phyloP scores from a whole-genome alignment of 2,113 vertebrate genomes.

The Spheniscus mendiculus region DNA sequence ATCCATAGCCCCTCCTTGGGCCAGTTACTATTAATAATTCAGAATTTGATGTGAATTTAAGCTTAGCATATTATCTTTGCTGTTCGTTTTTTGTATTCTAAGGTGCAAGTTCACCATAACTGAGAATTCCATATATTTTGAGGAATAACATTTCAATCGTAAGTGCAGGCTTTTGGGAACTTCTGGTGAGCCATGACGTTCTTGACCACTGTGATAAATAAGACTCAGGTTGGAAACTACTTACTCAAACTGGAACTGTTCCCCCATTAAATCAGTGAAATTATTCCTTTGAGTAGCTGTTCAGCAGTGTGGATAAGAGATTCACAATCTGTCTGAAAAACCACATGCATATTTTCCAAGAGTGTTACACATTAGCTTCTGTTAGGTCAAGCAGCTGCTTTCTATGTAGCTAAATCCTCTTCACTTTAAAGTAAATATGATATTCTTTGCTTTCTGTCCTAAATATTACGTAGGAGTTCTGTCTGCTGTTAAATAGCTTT shows the following conservation, averaged over 20 bases:
- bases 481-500: constrained; percentile 11
- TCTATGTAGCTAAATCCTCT: neutral
- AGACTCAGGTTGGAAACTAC: constrained; percentile 24
- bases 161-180: neutral
- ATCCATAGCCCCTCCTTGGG: neutral
- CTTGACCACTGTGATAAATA: neutral
- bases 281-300: constrained; percentile 34
- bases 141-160: neutral
- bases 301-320: constrained; percentile 17
- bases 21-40: neutral
- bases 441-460: constrained; percentile 5
- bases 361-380: neutral
- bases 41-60: neutral
- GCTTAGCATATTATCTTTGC: neutral
- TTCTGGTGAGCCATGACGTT: neutral
- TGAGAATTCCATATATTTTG: neutral
- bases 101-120: neutral
- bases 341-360: constrained; percentile 9
- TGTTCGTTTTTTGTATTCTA: neutral
- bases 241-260: constrained; percentile 27
- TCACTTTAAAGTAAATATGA: neutral
- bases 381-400: neutral
- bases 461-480: neutral
- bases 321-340: constrained; percentile 34
- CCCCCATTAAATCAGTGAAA: constrained; percentile 28